phyloP scores from a whole-genome alignment of 1,140 invertebrate species.

The Leptinotarsa undecemlineata region DNA sequence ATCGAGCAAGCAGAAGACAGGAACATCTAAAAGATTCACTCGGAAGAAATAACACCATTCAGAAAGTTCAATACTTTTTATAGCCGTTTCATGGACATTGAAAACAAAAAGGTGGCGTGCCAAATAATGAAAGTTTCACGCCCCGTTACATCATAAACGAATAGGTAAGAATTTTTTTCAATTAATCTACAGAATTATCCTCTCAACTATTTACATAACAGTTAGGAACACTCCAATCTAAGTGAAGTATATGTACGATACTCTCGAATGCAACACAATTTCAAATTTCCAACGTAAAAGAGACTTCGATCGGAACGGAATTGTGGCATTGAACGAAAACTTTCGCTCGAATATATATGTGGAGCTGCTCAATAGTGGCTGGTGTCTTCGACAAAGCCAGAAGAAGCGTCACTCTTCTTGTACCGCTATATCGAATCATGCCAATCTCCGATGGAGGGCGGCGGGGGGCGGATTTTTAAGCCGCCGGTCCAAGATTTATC shows the following conservation, averaged over 20 bases:
- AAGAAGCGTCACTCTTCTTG: conserved; percentile 22
- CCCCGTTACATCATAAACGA: no score
- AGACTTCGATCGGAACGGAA: not conserved
- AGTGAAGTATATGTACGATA: not conserved
- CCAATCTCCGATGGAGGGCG: conserved; percentile 25
- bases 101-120: no score
- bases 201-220: no score
- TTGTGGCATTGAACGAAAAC: not conserved
- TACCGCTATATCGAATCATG: conserved; percentile 40
- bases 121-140: no score
- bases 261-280: not conserved
- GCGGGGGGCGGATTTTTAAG: conserved; percentile 46
- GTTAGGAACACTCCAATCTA: no score
- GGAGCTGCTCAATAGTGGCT: not conserved
- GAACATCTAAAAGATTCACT: no score
- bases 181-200: no score
- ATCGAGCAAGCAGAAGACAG: no score
- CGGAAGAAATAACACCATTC: no score
- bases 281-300: not conserved
- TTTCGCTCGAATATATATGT: conserved; percentile 1
- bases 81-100: no score
- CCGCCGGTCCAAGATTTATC: conserved; percentile 45
- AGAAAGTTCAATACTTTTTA: no score
- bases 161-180: no score
- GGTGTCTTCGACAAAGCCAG: not conserved